Conservation (phyloP, 2,888 invertebrate genomes). For the Chydorus sphaericus region DNA sequence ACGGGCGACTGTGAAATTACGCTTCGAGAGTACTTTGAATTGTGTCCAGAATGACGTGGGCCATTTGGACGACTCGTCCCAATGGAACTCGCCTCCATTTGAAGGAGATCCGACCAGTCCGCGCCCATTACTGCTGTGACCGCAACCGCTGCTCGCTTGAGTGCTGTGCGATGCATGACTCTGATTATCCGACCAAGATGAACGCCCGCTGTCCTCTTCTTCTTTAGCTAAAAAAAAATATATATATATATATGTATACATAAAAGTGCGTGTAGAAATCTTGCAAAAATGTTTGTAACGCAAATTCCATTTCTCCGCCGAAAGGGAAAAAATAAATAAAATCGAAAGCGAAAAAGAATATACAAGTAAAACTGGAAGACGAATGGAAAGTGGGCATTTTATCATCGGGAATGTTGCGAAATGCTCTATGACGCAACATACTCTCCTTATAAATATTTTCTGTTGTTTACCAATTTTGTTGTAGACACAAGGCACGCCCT, state of each 20-base stretch:
- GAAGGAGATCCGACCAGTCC: too few species aligned
- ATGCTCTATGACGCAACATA: too few species aligned
- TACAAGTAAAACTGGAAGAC: too few species aligned
- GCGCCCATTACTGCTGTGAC: too few species aligned
- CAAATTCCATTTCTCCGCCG: too few species aligned
- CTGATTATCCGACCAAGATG: slow-evolving; percentile 51
- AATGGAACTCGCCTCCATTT: slow-evolving; percentile 14
- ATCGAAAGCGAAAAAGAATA: too few species aligned
- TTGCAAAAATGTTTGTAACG: too few species aligned
- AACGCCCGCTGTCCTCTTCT: slow-evolving; percentile 41
- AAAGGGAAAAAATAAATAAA: neutral
- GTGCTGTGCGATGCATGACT: slow-evolving; percentile 33
- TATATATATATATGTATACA: too few species aligned
- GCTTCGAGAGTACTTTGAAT: slow-evolving; percentile 51
- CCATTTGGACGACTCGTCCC: slow-evolving; percentile 32
- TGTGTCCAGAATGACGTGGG: slow-evolving; percentile 67
- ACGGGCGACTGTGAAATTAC: slow-evolving; percentile 59
- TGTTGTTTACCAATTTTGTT: slow-evolving; percentile 22
- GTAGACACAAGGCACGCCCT: slow-evolving; percentile 18
- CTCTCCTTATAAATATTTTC: too few species aligned
- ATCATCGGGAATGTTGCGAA: too few species aligned
- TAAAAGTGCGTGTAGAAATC: too few species aligned
- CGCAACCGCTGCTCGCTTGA: slow-evolving; percentile 9
- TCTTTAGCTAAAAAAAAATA: slow-evolving; percentile 34
- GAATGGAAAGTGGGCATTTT: too few species aligned